Evolutionary conservation across 1,140 invertebrate species (phyloP), one percentile per base, ranked within the genome.

Genomic region (Pseudomyrmex dendroicus): DNA sequence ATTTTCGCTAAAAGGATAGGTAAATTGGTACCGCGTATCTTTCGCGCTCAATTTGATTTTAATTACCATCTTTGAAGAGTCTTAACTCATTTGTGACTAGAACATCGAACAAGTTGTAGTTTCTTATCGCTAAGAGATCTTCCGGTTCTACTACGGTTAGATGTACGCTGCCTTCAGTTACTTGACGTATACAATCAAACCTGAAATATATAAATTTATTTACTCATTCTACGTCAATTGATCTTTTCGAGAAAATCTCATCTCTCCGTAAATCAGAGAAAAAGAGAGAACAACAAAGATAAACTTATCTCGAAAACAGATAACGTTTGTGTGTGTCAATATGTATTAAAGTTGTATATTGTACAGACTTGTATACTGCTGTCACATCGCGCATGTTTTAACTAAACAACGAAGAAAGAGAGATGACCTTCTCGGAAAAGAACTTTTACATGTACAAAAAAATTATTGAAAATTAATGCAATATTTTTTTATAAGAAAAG

Each of bases 101-200:
- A 44, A 97, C 94, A 78, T 96, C 95, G 0, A 96, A 93, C 86
- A 96, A 94, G 9, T 95, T 95, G 95, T 96, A 96, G 61, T 90
- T 87, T 10, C 95, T 95, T 9, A 97, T 96, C 1, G 97, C 96
- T 22, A 97, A 95, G 59, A 98, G 94, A 93, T 98, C 97, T 92
- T 98, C 97, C 0, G 98, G 96, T 83, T 97, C 96, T 83, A 98
- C 95, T 1, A 97, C 96, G 1, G 97, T 96, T 88, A 98, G 97
- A 93, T 98, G 98, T 10, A 97, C 98, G 12, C 96, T 95, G 17
- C 96, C 96, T 89, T 95, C 96, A 52, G 95, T 94, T 82, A 99
- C 96, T 82, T 95, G 94, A 66, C 96, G 94, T 84, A 98, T 95
- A 91, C 98, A 99, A 83, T 97, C 96, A 61, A 97, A 91, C 73